Base-by-base conservation (phyloP, 2,797 vertebrate species). In the Rhinogobio ventralis region DNA sequence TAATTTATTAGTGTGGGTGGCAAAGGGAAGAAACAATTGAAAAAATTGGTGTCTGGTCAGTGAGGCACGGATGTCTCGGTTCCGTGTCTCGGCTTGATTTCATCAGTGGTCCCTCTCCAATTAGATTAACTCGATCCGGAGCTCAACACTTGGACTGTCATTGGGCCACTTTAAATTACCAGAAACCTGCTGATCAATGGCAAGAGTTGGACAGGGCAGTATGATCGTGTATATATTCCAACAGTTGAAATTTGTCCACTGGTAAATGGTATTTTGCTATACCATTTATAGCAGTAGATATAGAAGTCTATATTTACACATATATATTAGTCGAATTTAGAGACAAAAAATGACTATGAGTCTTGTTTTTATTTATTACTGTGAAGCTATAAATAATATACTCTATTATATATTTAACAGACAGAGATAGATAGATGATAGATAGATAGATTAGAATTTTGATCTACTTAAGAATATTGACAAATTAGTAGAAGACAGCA, bases 1-100 rank as follows among this genome's bases (percentile, higher is more conserved):
- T 89, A 89, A 91, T 90, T 91, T 90, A 90, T 91, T 89, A 90
- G 86, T 25, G 76, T 85, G 81, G 78, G 80, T 64, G 85, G 53
- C 68, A 82, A 77, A 78, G 83, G 78, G 85, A 81, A 84, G 83
- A 89, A 89, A 84, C 79, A 87, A 86, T 86, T 86, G 88, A 86
- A 83, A 86, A 86, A 89, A 90, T 86, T 88, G 87, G 79, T 87
- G 88, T 88, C 82, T 89, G 88, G 86, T 90, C 89, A 89, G 79
- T 81, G 88, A 88, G 87, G 90, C 77, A 86, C 79, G 85, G 85
- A 79, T 75, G 79, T 74, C 69, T 71, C 42, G 79, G 55, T 79
- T 88, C 75, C 10, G 39, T 80, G 86, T 89, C 87, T 87, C 72
- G 62, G 84, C 86, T 88, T 86, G 87, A 91, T 90, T 89, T 90